These are phyloP conservation scores for Empis livida DNA, from an alignment of 2,888 invertebrate genomes.

Conservation along the genomic window DNA sequence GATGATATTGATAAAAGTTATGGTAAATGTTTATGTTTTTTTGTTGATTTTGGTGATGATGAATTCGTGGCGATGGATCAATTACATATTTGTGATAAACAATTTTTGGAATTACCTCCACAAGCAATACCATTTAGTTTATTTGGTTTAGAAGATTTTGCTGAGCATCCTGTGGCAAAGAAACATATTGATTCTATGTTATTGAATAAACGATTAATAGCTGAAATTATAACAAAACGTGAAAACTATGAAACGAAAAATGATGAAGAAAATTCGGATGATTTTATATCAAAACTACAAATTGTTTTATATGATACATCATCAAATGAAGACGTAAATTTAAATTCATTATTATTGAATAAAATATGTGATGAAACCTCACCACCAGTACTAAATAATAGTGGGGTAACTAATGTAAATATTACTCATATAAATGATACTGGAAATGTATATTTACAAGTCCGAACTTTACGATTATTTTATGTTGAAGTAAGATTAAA, in stretches of 20 bases:
- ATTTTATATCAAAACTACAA: slow-evolving; percentile 31
- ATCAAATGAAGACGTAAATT: slow-evolving; percentile 47
- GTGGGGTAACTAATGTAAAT: slow-evolving; percentile 24
- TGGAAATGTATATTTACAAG: slow-evolving; percentile 30
- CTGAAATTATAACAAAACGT: slow-evolving; percentile 37
- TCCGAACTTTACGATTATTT: slow-evolving; percentile 25
- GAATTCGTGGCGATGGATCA: slow-evolving; percentile 41
- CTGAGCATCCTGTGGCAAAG: slow-evolving; percentile 32
- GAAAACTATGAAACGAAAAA: slow-evolving; percentile 19
- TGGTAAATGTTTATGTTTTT: slow-evolving; percentile 43
- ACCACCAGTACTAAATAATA: slow-evolving; percentile 25
- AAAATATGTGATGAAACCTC: slow-evolving; percentile 36
- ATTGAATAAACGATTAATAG: slow-evolving; percentile 44
- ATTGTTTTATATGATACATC: slow-evolving; percentile 52
- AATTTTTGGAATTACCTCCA: slow-evolving; percentile 51
- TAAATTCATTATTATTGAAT: slow-evolving; percentile 47
- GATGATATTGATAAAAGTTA: slow-evolving; percentile 37
- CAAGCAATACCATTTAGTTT: slow-evolving; percentile 61
- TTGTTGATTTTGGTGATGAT: slow-evolving; percentile 65
- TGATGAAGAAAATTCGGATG: not conserved
- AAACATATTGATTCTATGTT: slow-evolving; percentile 33
- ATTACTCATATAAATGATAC: slow-evolving; percentile 28
- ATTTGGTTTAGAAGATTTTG: slow-evolving; percentile 54
- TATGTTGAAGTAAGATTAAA: slow-evolving; percentile 24
- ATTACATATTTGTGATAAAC: slow-evolving; percentile 47